These are phyloP conservation scores for Carapus acus DNA, from an alignment of 2,797 vertebrate genomes.

Conservation along the genomic window DNA sequence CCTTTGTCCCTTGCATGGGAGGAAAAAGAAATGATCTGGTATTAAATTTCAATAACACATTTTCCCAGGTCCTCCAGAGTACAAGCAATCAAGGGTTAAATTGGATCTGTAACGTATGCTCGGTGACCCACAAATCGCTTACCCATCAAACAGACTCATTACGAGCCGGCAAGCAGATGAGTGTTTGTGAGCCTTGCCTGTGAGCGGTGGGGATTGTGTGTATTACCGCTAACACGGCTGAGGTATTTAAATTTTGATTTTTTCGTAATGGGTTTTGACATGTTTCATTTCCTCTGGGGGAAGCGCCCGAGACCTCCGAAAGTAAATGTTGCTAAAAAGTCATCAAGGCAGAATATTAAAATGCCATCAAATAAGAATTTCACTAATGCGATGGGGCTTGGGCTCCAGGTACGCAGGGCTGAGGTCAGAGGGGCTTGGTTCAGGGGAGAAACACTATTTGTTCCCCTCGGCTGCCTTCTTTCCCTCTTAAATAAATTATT, in stretches of 20 bases:
- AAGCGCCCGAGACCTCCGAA: constrained; percentile 95
- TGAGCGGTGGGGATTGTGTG: constrained; percentile 92
- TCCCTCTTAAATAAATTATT: constrained; percentile 84
- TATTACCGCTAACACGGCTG: constrained; percentile 92
- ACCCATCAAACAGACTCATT: constrained; percentile 99
- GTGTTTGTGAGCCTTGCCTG: constrained; percentile 90
- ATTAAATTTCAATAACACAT: constrained; percentile 88
- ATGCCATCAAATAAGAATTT: constrained; percentile 99
- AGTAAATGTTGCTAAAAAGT: constrained; percentile 99
- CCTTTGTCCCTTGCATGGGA: constrained; percentile 75
- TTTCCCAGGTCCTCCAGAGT: constrained; percentile 80
- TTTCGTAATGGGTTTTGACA: constrained; percentile 99
- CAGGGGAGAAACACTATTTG: constrained; percentile 99
- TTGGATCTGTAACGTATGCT: constrained; percentile 98
- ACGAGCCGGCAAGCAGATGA: constrained; percentile 96
- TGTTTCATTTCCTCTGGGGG: constrained; percentile 99
- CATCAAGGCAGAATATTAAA: constrained; percentile 99
- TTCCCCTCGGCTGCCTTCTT: constrained; percentile 97
- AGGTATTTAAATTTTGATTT: constrained; percentile 99
- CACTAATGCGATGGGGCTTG: constrained; percentile 95
- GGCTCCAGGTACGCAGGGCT: constrained; percentile 89
- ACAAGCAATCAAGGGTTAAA: constrained; percentile 99
- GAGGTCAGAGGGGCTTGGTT: constrained; percentile 87
- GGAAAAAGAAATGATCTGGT: constrained; percentile 81
- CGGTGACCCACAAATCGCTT: constrained; percentile 96